Evolutionary conservation across 1,140 invertebrate species (phyloP).

Genomic region (Neotoxoptera formosana): DNA sequence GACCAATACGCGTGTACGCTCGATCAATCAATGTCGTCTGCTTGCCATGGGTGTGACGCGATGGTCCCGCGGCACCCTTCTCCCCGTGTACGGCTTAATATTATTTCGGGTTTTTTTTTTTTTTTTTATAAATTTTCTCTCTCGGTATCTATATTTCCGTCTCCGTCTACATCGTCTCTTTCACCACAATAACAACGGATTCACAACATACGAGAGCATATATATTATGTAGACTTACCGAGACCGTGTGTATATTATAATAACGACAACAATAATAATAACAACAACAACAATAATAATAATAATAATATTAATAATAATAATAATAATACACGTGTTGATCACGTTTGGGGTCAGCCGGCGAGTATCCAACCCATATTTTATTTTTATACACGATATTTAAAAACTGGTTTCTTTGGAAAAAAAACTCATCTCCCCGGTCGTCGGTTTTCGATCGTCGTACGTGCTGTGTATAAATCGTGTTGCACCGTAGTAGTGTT

Average conservation of each 20-base stretch:
- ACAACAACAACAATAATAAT: background rate
- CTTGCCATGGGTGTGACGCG: background rate
- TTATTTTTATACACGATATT: background rate
- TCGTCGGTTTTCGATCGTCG: background rate
- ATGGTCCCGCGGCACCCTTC: background rate
- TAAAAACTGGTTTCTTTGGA: constrained; percentile 7
- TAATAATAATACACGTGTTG: background rate
- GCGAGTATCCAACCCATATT: background rate
- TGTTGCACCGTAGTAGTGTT: background rate
- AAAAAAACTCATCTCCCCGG: background rate
- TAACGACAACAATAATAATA: background rate
- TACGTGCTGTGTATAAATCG: background rate
- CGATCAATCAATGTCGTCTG: constrained; percentile 32
- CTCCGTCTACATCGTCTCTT: background rate
- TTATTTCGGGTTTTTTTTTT: constrained; percentile 17
- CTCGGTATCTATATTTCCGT: background rate
- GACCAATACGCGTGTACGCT: background rate
- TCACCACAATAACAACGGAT: constrained; percentile 15
- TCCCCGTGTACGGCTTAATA: constrained; percentile 8
- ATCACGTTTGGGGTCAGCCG: background rate
- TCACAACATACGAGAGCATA: background rate
- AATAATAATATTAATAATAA: background rate
- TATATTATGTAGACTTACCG: background rate
- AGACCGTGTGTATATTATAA: background rate
- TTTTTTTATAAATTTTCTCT: constrained; percentile 3